Conservation (phyloP, 2,888 invertebrate genomes). For the Neoscelio sp. region DNA sequence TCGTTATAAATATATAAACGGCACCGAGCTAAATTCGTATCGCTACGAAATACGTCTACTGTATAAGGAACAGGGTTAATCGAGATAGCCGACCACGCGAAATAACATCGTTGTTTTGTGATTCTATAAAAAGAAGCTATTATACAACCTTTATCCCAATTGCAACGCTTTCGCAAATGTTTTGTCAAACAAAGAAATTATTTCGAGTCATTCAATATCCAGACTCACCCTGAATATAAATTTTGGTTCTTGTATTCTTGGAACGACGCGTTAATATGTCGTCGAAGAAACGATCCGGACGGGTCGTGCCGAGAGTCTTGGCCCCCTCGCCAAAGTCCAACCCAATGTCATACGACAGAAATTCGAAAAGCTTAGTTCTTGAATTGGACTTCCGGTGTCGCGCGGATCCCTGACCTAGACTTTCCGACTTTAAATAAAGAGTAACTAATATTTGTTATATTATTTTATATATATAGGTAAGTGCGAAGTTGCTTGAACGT, state of each 20-base stretch:
- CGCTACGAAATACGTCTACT: conserved; percentile 53
- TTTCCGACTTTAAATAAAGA: conserved; percentile 34
- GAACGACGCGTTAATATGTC: conserved; percentile 28
- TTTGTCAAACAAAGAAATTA: conserved; percentile 19
- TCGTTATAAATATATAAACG: conserved; percentile 75
- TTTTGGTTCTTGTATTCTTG: not conserved
- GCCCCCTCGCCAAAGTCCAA: conserved; percentile 10
- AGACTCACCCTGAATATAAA: conserved; percentile 39
- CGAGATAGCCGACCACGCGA: conserved; percentile 27
- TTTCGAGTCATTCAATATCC: conserved; percentile 24
- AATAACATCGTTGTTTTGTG: conserved; percentile 19
- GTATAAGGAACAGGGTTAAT: conserved; percentile 48
- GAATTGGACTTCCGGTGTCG: not conserved
- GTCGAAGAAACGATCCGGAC: conserved; percentile 39
- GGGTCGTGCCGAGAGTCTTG: conserved; percentile 30
- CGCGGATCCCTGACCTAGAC: conserved; percentile 12
- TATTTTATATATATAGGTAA: too few relatives aligned
- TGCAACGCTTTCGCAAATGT: conserved; percentile 19
- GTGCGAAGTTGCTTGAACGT: too few relatives aligned
- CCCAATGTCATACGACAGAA: conserved; percentile 17
- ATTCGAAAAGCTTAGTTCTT: not conserved
- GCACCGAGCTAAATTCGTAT: conserved; percentile 69
- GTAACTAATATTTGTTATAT: too few relatives aligned
- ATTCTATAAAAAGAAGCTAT: conserved; percentile 38
- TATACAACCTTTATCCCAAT: conserved; percentile 24